Percentiles rank a stretch among this genome's conserved stretches.
Evolutionary conservation across 2,113 vertebrate species (phyloP).

Genomic region (Colaptes auratus): DNA sequence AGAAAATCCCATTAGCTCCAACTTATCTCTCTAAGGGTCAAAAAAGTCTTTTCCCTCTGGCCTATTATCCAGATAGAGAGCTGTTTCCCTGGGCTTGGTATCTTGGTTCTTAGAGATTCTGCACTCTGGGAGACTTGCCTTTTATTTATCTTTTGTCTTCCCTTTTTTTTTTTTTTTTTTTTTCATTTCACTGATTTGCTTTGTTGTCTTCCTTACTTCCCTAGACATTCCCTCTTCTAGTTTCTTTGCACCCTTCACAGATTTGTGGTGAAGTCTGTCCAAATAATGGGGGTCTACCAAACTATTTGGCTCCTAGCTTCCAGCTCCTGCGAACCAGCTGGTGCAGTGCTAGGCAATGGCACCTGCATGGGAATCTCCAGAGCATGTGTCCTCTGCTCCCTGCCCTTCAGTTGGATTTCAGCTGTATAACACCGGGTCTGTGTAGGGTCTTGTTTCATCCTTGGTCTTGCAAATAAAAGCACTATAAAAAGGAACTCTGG

Average conservation of each 20-base stretch:
- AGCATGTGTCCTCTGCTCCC: background rate
- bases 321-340: background rate
- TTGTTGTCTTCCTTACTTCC: background rate
- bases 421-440: background rate
- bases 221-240: background rate
- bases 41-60: background rate
- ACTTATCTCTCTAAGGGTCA: background rate
- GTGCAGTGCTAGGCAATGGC: background rate
- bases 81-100: background rate
- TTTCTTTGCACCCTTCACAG: background rate
- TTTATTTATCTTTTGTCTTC: background rate
- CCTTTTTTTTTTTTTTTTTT: background rate
- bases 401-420: background rate
- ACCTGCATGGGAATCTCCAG: constrained; percentile 3
- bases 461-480: background rate
- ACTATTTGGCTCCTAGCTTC: background rate
- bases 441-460: constrained; percentile 25
- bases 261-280: background rate
- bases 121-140: background rate
- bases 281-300: background rate
- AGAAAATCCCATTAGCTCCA: constrained; percentile 17
- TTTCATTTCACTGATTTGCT: background rate
- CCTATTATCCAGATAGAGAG: background rate
- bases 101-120: background rate
- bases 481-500: constrained; percentile 13